These are phyloP conservation scores for Cavia aperea DNA, from an alignment of 2,113 vertebrate genomes.

Conservation along the genomic window DNA sequence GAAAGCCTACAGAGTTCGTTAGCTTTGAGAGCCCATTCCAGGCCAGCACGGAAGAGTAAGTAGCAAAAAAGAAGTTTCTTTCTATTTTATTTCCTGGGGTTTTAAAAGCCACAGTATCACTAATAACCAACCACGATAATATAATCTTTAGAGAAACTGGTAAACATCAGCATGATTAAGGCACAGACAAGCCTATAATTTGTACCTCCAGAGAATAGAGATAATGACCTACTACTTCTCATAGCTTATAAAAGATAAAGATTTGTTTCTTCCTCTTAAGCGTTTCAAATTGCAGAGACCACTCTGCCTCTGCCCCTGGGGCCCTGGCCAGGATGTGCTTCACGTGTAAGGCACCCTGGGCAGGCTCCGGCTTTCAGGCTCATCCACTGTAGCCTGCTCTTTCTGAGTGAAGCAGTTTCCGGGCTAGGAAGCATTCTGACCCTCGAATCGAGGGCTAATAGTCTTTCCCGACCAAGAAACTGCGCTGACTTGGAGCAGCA, in stretches of 20 bases:
- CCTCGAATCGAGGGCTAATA: not conserved
- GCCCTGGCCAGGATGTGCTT: not conserved
- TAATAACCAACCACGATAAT: slow-evolving; percentile 30
- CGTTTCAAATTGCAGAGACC: not conserved
- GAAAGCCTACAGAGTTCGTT: not conserved
- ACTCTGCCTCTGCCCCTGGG: not conserved
- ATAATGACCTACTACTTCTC: slow-evolving; percentile 14
- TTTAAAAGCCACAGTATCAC: slow-evolving; percentile 16
- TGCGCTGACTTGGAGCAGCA: not conserved
- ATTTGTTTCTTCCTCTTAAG: not conserved
- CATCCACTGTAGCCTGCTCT: not conserved
- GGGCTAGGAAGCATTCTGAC: not conserved
- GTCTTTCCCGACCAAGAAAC: not conserved
- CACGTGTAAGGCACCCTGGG: fast-evolving
- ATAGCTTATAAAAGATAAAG: not conserved
- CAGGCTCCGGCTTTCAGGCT: not conserved
- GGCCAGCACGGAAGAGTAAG: not conserved
- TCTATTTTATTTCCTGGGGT: not conserved
- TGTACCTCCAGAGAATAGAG: slow-evolving; percentile 21
- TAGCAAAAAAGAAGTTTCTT: not conserved
- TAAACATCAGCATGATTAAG: slow-evolving; percentile 39
- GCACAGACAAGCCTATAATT: slow-evolving; percentile 17
- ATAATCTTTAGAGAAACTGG: slow-evolving; percentile 30
- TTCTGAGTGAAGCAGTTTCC: not conserved
- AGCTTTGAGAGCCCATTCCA: not conserved